These are phyloP conservation scores for Centroberyx gerrardi DNA, from an alignment of 2,797 vertebrate genomes.

Conservation along the genomic window DNA sequence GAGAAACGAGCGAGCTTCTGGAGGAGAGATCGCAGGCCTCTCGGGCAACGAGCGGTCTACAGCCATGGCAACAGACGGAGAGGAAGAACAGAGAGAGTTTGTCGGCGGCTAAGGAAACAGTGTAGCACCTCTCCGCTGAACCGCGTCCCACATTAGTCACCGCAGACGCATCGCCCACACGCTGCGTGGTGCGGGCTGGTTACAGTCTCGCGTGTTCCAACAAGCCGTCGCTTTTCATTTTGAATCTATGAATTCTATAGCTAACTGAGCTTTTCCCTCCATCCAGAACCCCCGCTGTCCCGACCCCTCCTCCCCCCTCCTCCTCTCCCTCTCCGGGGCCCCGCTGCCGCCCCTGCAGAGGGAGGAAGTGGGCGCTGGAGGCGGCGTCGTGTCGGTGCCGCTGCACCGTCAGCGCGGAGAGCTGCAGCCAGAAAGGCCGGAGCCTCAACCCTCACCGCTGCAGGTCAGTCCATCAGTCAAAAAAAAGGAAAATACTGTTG, in stretches of 20 bases:
- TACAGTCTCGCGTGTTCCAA: constrained; percentile 46
- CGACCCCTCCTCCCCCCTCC: constrained; percentile 42
- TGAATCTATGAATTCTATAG: constrained; percentile 9
- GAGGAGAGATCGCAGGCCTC: constrained; percentile 49
- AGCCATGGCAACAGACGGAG: constrained; percentile 62
- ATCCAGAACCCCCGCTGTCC: constrained; percentile 66
- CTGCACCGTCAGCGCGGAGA: constrained; percentile 78
- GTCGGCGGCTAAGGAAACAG: constrained; percentile 57
- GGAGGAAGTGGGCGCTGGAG: constrained; percentile 83
- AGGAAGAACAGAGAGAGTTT: constrained; percentile 58
- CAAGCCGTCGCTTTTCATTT: constrained; percentile 43
- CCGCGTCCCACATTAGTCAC: constrained; percentile 59
- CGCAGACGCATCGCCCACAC: constrained; percentile 57
- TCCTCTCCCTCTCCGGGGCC: constrained; percentile 42
- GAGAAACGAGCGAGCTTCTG: constrained; percentile 46
- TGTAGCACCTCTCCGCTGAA: neutral
- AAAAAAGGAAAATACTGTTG: constrained; percentile 39
- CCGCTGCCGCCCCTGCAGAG: constrained; percentile 80
- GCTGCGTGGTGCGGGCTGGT: constrained; percentile 41
- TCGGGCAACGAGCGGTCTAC: constrained; percentile 37
- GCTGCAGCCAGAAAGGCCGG: constrained; percentile 80
- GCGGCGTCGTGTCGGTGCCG: constrained; percentile 77
- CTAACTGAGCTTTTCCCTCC: constrained; percentile 25
- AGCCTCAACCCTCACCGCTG: constrained; percentile 82
- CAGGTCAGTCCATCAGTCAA: constrained; percentile 78